Evolutionary conservation across 2,113 vertebrate genomes (phyloP).

Genomic region (Anguilla japonica): DNA sequence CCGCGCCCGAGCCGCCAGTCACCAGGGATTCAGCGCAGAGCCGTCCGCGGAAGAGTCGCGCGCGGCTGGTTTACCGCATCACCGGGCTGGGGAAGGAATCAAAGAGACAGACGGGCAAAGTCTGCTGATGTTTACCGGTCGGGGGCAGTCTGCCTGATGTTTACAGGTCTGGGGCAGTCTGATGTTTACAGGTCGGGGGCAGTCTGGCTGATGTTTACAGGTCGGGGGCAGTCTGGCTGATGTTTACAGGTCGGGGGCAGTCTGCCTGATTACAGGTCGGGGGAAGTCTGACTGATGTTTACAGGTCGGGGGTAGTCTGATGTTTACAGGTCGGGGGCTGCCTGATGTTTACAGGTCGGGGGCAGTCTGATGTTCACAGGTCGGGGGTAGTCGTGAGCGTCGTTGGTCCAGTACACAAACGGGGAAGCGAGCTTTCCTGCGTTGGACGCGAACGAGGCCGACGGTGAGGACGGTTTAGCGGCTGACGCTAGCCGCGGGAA

Average conservation of each 20-base stretch:
- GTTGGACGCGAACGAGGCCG: neutral
- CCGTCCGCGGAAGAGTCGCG: conserved; percentile 53
- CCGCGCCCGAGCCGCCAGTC: conserved; percentile 53
- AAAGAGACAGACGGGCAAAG: conserved; percentile 39
- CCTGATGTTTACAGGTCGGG: no score
- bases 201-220: neutral
- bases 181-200: no score
- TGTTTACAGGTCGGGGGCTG: no score
- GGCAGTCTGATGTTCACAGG: no score
- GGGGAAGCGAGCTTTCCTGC: neutral
- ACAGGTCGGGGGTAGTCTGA: no score
- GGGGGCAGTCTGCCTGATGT: no score
- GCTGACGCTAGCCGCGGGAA: neutral
- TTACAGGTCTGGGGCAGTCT: no score
- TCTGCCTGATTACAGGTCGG: no score
- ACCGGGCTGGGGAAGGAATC: conserved; percentile 44
- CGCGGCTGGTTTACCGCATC: conserved; percentile 31
- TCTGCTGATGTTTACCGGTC: no score
- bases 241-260: no score
- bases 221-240: neutral
- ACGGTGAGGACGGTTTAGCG: neutral
- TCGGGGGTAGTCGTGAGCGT: no score
- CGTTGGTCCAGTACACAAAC: neutral
- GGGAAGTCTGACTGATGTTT: no score
- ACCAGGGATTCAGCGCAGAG: conserved; percentile 44